Evolutionary conservation across 2,113 vertebrate species (phyloP).

Genomic region (Diadophis punctatus): DNA sequence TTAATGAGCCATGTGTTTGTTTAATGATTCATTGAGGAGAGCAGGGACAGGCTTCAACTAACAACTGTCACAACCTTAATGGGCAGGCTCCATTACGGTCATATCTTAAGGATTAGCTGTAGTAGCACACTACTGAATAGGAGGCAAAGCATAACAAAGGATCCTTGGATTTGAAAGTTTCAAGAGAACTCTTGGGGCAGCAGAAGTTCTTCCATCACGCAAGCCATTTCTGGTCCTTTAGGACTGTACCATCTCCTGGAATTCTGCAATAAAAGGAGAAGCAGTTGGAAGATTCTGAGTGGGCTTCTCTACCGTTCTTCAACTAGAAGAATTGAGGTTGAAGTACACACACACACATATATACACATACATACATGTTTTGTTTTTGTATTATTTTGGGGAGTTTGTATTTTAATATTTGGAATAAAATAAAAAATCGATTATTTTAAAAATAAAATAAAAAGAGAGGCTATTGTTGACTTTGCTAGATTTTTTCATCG

Average conservation of each 20-base stretch:
- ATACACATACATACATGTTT: too few relatives aligned
- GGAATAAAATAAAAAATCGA: too few relatives aligned
- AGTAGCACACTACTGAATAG: conserved; percentile 30
- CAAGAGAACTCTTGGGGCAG: conserved; percentile 38
- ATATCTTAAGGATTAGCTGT: not conserved
- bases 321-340: not conserved
- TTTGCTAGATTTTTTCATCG: not conserved
- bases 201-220: conserved; percentile 1
- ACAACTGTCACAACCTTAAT: not conserved
- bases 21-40: not conserved
- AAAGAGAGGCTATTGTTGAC: not conserved
- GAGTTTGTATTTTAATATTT: too few relatives aligned
- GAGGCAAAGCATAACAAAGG: conserved; percentile 32
- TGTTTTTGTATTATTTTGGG: too few relatives aligned
- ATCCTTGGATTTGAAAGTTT: conserved; percentile 41
- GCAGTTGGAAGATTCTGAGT: not conserved
- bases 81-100: not conserved
- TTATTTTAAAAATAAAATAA: too few relatives aligned
- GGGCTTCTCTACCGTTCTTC: not conserved
- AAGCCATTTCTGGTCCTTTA: conserved; percentile 63
- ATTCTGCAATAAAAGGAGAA: conserved; percentile 74
- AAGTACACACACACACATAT: too few relatives aligned
- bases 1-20: too few relatives aligned
- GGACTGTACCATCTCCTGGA: conserved; percentile 88
- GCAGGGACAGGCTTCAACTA: not conserved